phyloP scores from a whole-genome alignment of 2,113 vertebrate species.

The Lepus timidus region DNA sequence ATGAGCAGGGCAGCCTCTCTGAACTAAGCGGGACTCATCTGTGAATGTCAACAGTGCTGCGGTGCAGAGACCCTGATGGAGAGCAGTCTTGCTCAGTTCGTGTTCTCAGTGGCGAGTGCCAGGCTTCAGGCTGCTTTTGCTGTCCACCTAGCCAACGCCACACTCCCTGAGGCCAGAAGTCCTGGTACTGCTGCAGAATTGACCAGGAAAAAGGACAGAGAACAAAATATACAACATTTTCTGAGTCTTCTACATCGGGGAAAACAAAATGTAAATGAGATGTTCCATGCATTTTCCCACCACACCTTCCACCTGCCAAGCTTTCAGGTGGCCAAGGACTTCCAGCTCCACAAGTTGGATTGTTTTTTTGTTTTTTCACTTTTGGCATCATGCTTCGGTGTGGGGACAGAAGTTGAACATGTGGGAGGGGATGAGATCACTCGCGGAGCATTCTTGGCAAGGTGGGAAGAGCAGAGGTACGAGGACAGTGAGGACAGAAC shows the following conservation, averaged over 20 bases:
- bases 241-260: constrained; percentile 25
- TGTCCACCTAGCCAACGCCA: constrained; percentile 33
- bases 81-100: not conserved
- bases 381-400: not conserved
- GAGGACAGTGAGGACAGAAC: constrained; percentile 50
- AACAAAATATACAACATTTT: constrained; percentile 47
- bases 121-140: not conserved
- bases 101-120: constrained; percentile 41
- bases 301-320: constrained; percentile 65
- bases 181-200: constrained; percentile 34
- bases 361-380: not conserved
- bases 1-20: not conserved
- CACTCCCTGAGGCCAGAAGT: constrained; percentile 7
- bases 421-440: constrained; percentile 54
- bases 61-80: not conserved
- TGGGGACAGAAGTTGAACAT: constrained; percentile 38
- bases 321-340: constrained; percentile 60
- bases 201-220: not conserved
- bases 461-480: constrained; percentile 19
- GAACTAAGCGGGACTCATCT: not conserved
- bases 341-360: constrained; percentile 20
- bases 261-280: constrained; percentile 76
- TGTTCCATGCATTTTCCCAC: constrained; percentile 64
- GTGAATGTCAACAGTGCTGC: not conserved
- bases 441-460: not conserved